Conservation (phyloP, 2,888 invertebrate species). For the Litoditis marina region DNA sequence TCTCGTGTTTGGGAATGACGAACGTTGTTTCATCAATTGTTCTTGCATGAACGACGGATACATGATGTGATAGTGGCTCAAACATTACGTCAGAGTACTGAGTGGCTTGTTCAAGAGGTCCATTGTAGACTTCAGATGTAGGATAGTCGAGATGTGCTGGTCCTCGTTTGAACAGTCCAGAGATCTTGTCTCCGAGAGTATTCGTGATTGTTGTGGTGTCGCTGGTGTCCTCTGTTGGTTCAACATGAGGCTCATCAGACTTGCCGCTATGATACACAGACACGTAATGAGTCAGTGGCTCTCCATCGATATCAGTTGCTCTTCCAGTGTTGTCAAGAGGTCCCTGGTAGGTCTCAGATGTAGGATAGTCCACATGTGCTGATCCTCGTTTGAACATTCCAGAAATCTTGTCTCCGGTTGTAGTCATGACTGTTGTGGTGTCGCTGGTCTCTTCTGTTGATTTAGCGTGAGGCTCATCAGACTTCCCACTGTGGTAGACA, state of each 20-base stretch:
- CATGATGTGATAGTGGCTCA: too few relatives aligned
- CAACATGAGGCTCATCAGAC: constrained; percentile 6
- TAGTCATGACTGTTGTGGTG: constrained; percentile 16
- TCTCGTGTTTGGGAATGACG: too few relatives aligned
- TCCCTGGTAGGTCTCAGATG: constrained; percentile 22
- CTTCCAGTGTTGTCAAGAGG: constrained; percentile 1
- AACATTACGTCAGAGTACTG: too few relatives aligned
- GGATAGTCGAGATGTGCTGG: constrained; percentile 44
- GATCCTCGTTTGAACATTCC: too few relatives aligned
- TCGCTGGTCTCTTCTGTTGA: background rate
- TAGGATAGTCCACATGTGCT: constrained; percentile 22
- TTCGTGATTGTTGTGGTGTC: too few relatives aligned
- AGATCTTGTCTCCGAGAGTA: constrained; percentile 30
- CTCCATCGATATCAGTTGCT: constrained; percentile 8
- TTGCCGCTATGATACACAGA: too few relatives aligned
- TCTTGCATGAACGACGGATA: constrained; percentile 21
- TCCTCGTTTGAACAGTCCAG: constrained; percentile 35
- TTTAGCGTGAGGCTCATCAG: constrained; percentile 6
- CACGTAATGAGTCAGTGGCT: constrained; percentile 20
- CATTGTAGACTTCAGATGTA: constrained; percentile 29
- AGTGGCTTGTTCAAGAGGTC: constrained; percentile 24
- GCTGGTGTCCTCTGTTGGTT: background rate
- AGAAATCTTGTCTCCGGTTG: too few relatives aligned
- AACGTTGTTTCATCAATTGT: constrained; percentile 6
- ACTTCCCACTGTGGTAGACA: constrained; percentile 24